Conservation (phyloP, 2,113 vertebrate genomes). For the Larimichthys polyactis region DNA sequence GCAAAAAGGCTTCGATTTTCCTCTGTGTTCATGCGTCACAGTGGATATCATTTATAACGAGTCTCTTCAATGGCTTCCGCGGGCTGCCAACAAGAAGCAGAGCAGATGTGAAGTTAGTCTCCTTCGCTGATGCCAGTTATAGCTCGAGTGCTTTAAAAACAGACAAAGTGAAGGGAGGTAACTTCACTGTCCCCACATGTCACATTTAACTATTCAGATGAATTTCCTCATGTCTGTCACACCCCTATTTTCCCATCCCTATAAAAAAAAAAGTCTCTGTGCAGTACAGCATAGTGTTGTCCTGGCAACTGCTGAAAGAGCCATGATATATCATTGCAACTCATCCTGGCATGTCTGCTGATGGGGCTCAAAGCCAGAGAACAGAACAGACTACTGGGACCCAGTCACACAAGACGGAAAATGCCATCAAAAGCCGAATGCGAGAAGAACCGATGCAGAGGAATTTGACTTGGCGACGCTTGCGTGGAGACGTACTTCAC, state of each 20-base stretch:
- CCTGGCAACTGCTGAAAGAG: slow-evolving; percentile 62
- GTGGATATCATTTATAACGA: slow-evolving; percentile 53
- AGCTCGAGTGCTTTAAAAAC: not conserved
- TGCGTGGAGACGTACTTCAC: not conserved
- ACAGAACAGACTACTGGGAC: not conserved
- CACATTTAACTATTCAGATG: not conserved
- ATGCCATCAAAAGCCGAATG: not conserved
- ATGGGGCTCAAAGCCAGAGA: slow-evolving; percentile 5
- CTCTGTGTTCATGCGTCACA: slow-evolving; percentile 35
- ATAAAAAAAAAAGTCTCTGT: not conserved
- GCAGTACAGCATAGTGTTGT: slow-evolving; percentile 52
- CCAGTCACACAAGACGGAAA: not conserved
- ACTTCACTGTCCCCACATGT: not conserved
- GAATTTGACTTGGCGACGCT: not conserved
- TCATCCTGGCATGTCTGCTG: slow-evolving; percentile 26
- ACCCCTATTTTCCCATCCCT: slow-evolving; percentile 20
- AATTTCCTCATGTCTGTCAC: slow-evolving; percentile 22
- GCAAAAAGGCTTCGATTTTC: slow-evolving; percentile 59
- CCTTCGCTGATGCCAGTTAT: not conserved
- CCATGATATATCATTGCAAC: slow-evolving; percentile 19
- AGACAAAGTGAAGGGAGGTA: not conserved
- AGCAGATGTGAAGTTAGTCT: slow-evolving; percentile 1
- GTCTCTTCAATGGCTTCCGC: slow-evolving; percentile 20
- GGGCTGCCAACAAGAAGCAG: not conserved
- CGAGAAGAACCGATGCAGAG: not conserved